Evolutionary conservation across 2,113 vertebrate genomes (phyloP).

Genomic region (Limanda limanda): DNA sequence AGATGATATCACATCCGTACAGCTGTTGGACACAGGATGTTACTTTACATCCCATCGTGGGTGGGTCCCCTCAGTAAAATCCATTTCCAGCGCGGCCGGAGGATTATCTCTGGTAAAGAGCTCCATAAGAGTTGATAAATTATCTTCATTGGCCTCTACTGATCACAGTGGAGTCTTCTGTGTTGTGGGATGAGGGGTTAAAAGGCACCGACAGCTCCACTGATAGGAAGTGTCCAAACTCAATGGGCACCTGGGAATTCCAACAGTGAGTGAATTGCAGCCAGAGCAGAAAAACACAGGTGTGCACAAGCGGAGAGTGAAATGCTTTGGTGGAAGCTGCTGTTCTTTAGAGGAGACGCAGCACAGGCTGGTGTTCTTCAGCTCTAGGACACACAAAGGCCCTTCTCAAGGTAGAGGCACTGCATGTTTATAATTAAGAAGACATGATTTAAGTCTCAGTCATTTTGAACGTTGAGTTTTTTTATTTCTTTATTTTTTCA

Average conservation of each 20-base stretch:
- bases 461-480: background rate
- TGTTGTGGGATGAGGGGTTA: slow-evolving; percentile 51
- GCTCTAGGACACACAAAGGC: background rate
- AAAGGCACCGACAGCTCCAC: slow-evolving; percentile 40
- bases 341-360: background rate
- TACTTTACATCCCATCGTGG: slow-evolving; percentile 22
- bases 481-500: background rate
- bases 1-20: slow-evolving; percentile 5
- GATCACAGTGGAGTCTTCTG: slow-evolving; percentile 64
- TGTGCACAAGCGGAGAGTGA: background rate
- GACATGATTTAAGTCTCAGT: background rate
- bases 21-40: slow-evolving; percentile 4
- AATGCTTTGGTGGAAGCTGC: slow-evolving; percentile 8
- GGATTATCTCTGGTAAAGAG: slow-evolving; percentile 47
- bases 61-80: slow-evolving; percentile 20
- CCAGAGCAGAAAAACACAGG: slow-evolving; percentile 27
- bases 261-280: slow-evolving; percentile 50
- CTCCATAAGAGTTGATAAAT: slow-evolving; percentile 63
- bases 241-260: slow-evolving; percentile 40
- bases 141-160: slow-evolving; percentile 51
- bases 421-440: background rate
- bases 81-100: slow-evolving; percentile 42
- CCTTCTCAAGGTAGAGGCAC: background rate
- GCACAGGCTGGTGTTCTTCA: background rate
- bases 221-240: slow-evolving; percentile 49